Evolutionary conservation across 2,797 vertebrate species (phyloP).

Genomic region (Kryptolebias ocellatus): DNA sequence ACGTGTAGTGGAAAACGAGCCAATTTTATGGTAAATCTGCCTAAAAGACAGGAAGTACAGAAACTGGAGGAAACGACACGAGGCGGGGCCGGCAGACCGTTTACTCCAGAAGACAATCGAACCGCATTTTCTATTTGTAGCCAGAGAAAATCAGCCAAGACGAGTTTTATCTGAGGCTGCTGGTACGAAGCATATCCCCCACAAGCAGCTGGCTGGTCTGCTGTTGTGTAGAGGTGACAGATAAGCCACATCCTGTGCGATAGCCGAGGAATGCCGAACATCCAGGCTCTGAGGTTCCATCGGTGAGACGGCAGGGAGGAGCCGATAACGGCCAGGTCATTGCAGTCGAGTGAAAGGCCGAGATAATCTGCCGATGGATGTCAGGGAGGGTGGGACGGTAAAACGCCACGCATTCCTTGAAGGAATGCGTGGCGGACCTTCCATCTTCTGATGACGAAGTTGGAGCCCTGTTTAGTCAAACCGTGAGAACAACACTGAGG

Average conservation of each 20-base stretch:
- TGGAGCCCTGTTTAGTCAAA: too few species aligned
- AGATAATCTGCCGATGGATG: conserved; percentile 50
- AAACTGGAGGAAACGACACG: conserved; percentile 30
- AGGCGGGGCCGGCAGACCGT: conserved; percentile 8
- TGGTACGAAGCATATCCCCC: conserved; percentile 28
- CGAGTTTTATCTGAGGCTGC: conserved; percentile 29
- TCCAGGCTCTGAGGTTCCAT: conserved; percentile 45
- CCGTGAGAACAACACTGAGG: too few species aligned
- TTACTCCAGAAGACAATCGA: conserved; percentile 50
- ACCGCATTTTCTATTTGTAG: conserved; percentile 27
- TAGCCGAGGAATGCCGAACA: conserved; percentile 70
- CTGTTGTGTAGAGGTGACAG: conserved; percentile 29
- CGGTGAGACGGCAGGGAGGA: conserved; percentile 39
- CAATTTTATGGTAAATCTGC: conserved; percentile 36
- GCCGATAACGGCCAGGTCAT: conserved; percentile 48
- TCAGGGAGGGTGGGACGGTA: conserved; percentile 9
- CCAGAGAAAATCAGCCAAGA: conserved; percentile 49
- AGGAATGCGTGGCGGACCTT: too few species aligned
- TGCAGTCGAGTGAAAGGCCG: conserved; percentile 40
- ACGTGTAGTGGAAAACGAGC: conserved; percentile 40
- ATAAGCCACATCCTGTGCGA: conserved; percentile 61
- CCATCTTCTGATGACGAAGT: too few species aligned
- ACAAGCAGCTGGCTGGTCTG: conserved; percentile 14
- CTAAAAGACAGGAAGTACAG: conserved; percentile 7
- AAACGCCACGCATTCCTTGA: too few species aligned